Evolutionary conservation across 2,888 invertebrate genomes (phyloP).

Genomic region (Rhimphoctona megacephalus): DNA sequence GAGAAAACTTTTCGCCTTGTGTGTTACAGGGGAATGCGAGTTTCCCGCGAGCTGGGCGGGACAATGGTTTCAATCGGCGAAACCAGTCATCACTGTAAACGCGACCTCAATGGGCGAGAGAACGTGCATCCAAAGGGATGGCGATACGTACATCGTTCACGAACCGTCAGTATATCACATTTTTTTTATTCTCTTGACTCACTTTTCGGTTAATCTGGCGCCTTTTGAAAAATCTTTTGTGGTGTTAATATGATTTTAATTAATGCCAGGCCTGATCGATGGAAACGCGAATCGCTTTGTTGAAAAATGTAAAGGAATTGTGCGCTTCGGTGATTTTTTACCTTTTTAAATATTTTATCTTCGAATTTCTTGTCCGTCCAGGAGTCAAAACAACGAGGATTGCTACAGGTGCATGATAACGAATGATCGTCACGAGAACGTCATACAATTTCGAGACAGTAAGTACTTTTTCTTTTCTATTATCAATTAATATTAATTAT

Average conservation of each 20-base stretch:
- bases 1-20: constrained; percentile 64
- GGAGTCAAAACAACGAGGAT: constrained; percentile 76
- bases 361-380: constrained; percentile 74
- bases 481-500: neutral
- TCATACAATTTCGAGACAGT: constrained; percentile 87
- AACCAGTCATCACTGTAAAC: constrained; percentile 83
- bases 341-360: neutral
- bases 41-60: constrained; percentile 90
- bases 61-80: constrained; percentile 91
- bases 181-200: constrained; percentile 13
- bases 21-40: constrained; percentile 88
- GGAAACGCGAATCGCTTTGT: too few species aligned
- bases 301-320: neutral
- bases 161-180: constrained; percentile 76
- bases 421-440: constrained; percentile 86
- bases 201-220: neutral
- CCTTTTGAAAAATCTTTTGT: neutral
- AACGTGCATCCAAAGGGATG: constrained; percentile 89
- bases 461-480: constrained; percentile 77
- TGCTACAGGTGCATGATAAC: constrained; percentile 87
- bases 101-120: constrained; percentile 87
- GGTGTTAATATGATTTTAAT: neutral
- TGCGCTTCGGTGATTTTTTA: too few species aligned
- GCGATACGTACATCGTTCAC: constrained; percentile 86
- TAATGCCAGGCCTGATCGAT: too few species aligned